These are phyloP conservation scores for Ectemnius lituratus DNA, from an alignment of 2,888 invertebrate genomes.

Conservation along the genomic window DNA sequence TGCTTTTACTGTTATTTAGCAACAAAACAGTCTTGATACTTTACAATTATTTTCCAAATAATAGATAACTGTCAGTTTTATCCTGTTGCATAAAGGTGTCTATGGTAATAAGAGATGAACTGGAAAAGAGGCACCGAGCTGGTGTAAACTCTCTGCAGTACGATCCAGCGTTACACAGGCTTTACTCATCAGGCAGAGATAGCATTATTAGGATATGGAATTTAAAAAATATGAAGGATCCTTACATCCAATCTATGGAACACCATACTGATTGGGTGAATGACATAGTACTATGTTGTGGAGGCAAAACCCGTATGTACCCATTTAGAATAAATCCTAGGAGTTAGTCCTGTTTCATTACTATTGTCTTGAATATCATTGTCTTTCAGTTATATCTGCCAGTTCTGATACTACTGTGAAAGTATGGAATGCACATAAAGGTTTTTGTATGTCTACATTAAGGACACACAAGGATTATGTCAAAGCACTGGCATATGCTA, in stretches of 20 bases:
- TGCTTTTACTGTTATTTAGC: too few species aligned
- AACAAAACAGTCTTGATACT: background rate
- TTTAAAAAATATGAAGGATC: conserved; percentile 82
- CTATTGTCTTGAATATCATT: too few species aligned
- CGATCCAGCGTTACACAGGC: conserved; percentile 90
- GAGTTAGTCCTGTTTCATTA: too few species aligned
- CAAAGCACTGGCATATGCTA: conserved; percentile 97
- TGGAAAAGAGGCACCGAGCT: conserved; percentile 95
- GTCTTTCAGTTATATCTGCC: conserved; percentile 93
- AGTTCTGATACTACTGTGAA: conserved; percentile 99
- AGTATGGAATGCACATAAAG: conserved; percentile 99
- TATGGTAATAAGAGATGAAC: conserved; percentile 97
- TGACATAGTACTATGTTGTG: conserved; percentile 98
- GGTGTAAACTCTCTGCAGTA: conserved; percentile 97
- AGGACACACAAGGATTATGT: conserved; percentile 99
- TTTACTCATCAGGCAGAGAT: conserved; percentile 98
- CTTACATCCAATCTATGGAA: conserved; percentile 97
- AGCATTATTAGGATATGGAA: conserved; percentile 97
- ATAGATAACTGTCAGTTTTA: conserved; percentile 6
- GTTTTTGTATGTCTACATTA: conserved; percentile 99
- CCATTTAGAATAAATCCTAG: background rate
- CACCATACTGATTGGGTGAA: conserved; percentile 99
- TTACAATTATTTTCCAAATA: background rate
- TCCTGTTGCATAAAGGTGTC: conserved; percentile 86
- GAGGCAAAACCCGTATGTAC: conserved; percentile 92